Percentiles rank a stretch among this genome's conserved stretches.
These are phyloP conservation scores for Grallaria varia DNA, from an alignment of 2,113 vertebrate species.

Conservation along the genomic window DNA sequence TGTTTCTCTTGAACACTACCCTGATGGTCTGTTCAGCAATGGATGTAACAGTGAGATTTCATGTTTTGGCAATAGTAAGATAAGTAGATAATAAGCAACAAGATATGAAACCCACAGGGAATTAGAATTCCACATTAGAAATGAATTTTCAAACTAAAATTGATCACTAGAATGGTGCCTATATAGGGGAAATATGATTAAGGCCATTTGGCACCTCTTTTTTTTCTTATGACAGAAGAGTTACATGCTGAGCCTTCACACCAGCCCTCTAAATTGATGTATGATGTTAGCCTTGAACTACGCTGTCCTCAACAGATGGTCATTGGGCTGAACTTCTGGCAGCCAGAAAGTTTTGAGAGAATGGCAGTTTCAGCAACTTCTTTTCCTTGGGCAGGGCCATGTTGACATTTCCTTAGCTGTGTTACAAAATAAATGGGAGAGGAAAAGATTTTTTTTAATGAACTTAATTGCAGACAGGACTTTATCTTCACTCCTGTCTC, in stretches of 20 bases:
- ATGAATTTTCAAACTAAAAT: neutral
- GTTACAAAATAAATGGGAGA: neutral
- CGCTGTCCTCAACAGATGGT: neutral
- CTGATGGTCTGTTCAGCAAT: neutral
- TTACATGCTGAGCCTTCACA: neutral
- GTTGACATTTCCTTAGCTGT: neutral
- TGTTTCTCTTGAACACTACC: neutral
- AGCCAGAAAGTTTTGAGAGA: slow-evolving; percentile 9
- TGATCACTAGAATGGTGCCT: accelerated
- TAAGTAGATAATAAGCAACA: neutral
- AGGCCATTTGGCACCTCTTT: neutral
- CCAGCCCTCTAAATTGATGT: neutral
- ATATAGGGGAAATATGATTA: neutral
- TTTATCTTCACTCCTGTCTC: neutral
- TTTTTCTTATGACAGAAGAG: neutral
- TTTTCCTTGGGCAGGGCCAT: slow-evolving; percentile 24
- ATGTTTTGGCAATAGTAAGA: neutral
- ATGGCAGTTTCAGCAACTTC: slow-evolving; percentile 38
- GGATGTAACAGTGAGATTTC: neutral
- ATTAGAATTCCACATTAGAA: neutral
- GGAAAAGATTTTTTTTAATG: neutral
- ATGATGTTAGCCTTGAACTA: slow-evolving; percentile 37
- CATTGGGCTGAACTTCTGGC: neutral
- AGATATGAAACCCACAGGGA: neutral
- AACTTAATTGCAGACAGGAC: neutral